These are phyloP conservation scores for Orthonyx spaldingii DNA, from an alignment of 2,113 vertebrate genomes.

Conservation along the genomic window DNA sequence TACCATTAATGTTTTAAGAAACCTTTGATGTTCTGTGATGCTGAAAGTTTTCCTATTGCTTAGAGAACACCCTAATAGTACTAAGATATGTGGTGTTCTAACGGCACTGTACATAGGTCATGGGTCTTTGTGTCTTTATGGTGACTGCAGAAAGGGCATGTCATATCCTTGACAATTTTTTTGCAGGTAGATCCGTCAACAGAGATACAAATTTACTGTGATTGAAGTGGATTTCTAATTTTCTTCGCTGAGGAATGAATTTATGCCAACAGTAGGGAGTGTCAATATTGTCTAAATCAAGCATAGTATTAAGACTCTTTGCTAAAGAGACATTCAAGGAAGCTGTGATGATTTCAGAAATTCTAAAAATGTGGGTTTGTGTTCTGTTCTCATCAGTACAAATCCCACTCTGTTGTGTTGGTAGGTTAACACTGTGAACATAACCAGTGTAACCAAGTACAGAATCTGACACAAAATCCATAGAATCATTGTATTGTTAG, in stretches of 20 bases:
- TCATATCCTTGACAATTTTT: not conserved
- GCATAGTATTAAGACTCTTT: not conserved
- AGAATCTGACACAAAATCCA: not conserved
- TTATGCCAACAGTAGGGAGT: not conserved
- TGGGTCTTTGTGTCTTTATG: not conserved
- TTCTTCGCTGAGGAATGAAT: not conserved
- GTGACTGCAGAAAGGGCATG: not conserved
- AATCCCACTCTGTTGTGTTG: not conserved
- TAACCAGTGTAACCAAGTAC: not conserved
- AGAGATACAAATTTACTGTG: not conserved
- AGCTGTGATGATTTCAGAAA: not conserved
- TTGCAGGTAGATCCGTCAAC: not conserved
- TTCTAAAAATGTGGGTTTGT: not conserved
- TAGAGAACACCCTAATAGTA: not conserved
- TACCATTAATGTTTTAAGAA: not conserved
- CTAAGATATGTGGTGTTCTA: not conserved
- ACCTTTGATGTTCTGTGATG: not conserved
- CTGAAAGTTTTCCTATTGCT: not conserved
- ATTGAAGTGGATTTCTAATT: not conserved
- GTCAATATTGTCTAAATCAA: not conserved
- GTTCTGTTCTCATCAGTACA: not conserved
- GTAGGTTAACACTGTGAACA: not conserved
- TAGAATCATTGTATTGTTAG: not conserved
- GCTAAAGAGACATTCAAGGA: not conserved
- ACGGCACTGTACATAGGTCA: not conserved